Percentiles rank a stretch among this genome's conserved stretches.
Conservation (phyloP, 2,888 invertebrate species). For the Ramazzottius varieornatus region DNA sequence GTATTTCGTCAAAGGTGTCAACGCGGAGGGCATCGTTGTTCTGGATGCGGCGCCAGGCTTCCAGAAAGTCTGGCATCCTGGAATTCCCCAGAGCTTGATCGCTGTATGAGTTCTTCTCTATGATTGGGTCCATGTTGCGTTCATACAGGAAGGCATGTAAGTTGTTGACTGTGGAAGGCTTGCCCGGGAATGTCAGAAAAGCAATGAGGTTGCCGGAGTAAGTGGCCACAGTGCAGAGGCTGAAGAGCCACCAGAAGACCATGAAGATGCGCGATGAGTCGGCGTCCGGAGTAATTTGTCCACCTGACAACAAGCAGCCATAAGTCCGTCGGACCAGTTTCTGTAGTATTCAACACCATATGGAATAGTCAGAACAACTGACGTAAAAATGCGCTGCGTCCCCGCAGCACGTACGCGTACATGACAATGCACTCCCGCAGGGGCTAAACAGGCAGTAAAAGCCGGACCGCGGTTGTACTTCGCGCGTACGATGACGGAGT, state of each 20-base stretch:
- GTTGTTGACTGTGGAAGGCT: constrained; percentile 39
- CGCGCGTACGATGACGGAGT: too few species aligned
- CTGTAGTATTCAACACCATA: constrained; percentile 5
- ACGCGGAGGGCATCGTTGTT: not conserved
- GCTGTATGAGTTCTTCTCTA: not conserved
- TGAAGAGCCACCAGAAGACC: constrained; percentile 73
- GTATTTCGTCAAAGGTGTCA: not conserved
- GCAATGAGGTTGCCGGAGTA: constrained; percentile 77
- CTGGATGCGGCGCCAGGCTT: not conserved
- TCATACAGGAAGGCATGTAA: constrained; percentile 31
- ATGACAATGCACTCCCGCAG: too few species aligned
- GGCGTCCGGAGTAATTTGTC: constrained; percentile 54
- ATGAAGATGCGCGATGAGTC: constrained; percentile 60
- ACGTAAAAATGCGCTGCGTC: too few species aligned
- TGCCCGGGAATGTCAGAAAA: constrained; percentile 62
- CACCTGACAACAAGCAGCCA: constrained; percentile 32
- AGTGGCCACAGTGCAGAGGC: constrained; percentile 59
- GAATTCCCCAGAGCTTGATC: not conserved
- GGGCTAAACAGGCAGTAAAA: too few species aligned
- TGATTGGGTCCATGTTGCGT: not conserved
- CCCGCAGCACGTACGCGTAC: too few species aligned
- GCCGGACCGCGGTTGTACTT: too few species aligned
- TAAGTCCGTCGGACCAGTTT: constrained; percentile 8
- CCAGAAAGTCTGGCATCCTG: not conserved
- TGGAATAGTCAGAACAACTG: too few species aligned